Base-by-base conservation (phyloP, 2,113 vertebrate genomes). In the Myiozetetes cayanensis region DNA sequence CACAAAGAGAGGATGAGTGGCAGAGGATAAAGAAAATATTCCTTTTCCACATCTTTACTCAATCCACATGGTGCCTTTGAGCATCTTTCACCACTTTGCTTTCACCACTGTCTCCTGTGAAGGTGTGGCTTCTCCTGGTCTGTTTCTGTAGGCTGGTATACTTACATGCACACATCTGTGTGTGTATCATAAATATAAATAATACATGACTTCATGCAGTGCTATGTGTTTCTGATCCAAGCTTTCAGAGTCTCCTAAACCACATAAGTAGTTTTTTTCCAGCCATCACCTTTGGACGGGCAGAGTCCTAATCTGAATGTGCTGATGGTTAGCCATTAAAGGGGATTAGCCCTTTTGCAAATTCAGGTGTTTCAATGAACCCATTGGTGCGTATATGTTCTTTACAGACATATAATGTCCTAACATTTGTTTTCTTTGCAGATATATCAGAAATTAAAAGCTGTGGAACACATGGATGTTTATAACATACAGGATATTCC, bases 401-500 rank as follows among this genome's bases (percentile, higher is more conserved):
- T 84, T 88, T 31, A 24, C 50, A 82, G 61, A 13, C 35, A n/a
- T n/a, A 25, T 8, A 5, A 20, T 73, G 21, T 77, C 35, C 46
- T 92, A 80, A 93, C 19, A 35, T 88, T 80, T 55, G 27, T 73
- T 95, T 87, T 55, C 91, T 85, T 94, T 97, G 74, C 96, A 99
- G 99, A 92, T 99, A 24, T 98, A 98, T 88, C 86, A 89, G 30
- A 97, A 97, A 66, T 43, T 99, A 96, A 98, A 97, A 68, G 70
- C 33, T 19, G 98, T 98, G 66, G 89, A 97, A 8, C 98, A 99
- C 95, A 99, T 99, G 98, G 76, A 87, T 0, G 98, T 98, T 78
- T 99, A 99, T 47, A 93, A 94, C 80, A 98, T 86, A 76, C 83
- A 98, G 30, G 97, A 98, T 27, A 98, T 99, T 67, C 99, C 99